Conservation (phyloP, 2,113 vertebrate species). For the Xiphophorus couchianus region DNA sequence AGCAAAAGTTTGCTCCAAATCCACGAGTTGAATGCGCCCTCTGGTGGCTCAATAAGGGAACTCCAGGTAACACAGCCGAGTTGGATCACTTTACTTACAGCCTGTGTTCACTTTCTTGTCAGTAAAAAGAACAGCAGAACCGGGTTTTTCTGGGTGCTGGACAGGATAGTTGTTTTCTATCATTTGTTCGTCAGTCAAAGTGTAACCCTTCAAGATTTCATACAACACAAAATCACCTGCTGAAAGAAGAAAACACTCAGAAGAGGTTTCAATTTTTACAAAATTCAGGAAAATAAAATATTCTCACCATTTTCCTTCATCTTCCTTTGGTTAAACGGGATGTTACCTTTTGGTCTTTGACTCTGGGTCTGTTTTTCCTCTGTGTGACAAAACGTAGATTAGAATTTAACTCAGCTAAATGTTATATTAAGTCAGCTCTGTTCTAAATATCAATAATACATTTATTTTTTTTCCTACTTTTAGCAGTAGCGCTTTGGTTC, state of each 20-base stretch:
- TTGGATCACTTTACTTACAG: constrained; percentile 46
- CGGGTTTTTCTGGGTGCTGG: constrained; percentile 75
- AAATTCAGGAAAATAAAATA: neutral
- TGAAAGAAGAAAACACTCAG: neutral
- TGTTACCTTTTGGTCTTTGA: constrained; percentile 70
- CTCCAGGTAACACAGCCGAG: neutral
- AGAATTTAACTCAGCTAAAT: neutral
- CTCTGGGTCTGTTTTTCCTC: constrained; percentile 50
- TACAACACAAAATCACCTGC: constrained; percentile 75
- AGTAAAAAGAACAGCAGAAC: constrained; percentile 72
- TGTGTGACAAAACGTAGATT: constrained; percentile 28
- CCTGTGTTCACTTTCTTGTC: constrained; percentile 72
- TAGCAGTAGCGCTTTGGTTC: constrained; percentile 69
- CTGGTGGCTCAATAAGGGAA: constrained; percentile 40
- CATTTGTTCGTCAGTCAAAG: constrained; percentile 79
- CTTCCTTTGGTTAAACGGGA: constrained; percentile 62
- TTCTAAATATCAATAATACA: neutral
- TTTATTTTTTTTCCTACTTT: constrained; percentile 57
- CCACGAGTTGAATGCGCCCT: constrained; percentile 14
- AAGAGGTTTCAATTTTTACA: neutral
- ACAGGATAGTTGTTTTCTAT: constrained; percentile 80
- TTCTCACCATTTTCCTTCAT: constrained; percentile 64
- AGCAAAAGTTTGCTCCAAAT: neutral
- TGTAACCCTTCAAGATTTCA: constrained; percentile 77
- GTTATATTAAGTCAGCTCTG: neutral